Evolutionary conservation across 2,797 vertebrate genomes (phyloP).

Genomic region (Cynodonichthys magdalenae): DNA sequence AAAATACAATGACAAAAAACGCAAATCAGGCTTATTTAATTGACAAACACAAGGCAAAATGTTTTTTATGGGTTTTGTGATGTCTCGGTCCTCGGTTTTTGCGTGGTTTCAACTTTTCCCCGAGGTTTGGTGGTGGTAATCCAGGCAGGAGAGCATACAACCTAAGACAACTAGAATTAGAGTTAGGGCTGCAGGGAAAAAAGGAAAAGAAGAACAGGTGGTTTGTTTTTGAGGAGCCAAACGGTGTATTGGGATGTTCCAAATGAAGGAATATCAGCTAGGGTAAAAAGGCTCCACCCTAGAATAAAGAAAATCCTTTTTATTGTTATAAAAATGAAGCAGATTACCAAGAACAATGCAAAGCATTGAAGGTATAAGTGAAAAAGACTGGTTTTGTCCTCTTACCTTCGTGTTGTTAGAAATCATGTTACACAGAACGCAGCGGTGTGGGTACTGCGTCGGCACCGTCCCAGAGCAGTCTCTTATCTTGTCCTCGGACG

Average conservation of each 20-base stretch:
- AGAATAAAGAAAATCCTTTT: not conserved
- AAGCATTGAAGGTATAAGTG: not conserved
- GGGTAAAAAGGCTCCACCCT: not conserved
- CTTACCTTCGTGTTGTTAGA: slow-evolving; percentile 94
- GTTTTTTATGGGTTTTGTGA: not conserved
- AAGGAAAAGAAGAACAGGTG: not conserved
- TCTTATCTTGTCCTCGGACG: slow-evolving; percentile 90
- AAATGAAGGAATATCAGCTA: not conserved
- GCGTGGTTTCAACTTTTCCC: not conserved
- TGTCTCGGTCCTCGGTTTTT: not conserved
- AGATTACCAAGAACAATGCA: not conserved
- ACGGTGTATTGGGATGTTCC: not conserved
- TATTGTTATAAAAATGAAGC: not conserved
- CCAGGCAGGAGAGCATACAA: not conserved
- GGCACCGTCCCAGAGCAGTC: slow-evolving; percentile 92
- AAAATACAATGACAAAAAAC: not conserved
- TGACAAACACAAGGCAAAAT: not conserved
- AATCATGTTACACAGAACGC: slow-evolving; percentile 94
- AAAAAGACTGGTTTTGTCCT: slow-evolving; percentile 52
- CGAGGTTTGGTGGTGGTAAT: not conserved
- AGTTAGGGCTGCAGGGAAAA: not conserved
- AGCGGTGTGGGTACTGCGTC: slow-evolving; percentile 93
- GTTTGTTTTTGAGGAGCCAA: not conserved
- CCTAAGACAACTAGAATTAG: not conserved
- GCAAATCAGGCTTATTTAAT: not conserved